phyloP scores from a whole-genome alignment of 2,888 invertebrate genomes.

The Eupithecia pulchellata region DNA sequence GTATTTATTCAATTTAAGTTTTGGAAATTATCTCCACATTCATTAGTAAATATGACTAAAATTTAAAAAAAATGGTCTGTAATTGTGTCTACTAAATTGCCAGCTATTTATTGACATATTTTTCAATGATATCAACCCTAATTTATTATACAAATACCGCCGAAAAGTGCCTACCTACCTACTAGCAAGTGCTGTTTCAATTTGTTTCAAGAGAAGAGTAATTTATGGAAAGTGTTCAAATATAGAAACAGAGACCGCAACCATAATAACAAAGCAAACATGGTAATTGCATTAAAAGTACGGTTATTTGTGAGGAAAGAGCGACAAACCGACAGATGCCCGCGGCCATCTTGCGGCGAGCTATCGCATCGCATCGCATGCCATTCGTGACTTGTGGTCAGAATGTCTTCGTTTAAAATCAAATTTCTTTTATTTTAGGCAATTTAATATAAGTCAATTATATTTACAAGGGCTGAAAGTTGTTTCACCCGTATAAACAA shows the following conservation, averaged over 20 bases:
- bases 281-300: constrained; percentile 72
- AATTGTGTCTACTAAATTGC: no score
- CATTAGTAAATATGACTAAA: no score
- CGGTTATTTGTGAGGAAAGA: constrained; percentile 75
- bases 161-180: no score
- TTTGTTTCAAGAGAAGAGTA: no score
- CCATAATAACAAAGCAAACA: constrained; percentile 70
- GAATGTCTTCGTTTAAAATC: constrained; percentile 80
- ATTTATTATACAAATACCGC: no score
- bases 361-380: constrained; percentile 69
- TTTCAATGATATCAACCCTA: no score
- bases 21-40: no score
- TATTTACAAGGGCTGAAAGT: constrained; percentile 59
- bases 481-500: constrained; percentile 60
- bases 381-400: constrained; percentile 79
- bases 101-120: no score
- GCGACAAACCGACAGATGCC: constrained; percentile 84
- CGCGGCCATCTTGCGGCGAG: constrained; percentile 79
- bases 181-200: no score
- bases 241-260: constrained; percentile 70
- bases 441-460: constrained; percentile 66
- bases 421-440: constrained; percentile 65
- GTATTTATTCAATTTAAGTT: no score
- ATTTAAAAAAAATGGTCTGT: no score
- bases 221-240: constrained; percentile 72